A percentile compares a stretch with the other conserved stretches of the same genome.
Evolutionary conservation across 2,113 vertebrate species (phyloP).

Genomic region (Synchiropus splendidus): DNA sequence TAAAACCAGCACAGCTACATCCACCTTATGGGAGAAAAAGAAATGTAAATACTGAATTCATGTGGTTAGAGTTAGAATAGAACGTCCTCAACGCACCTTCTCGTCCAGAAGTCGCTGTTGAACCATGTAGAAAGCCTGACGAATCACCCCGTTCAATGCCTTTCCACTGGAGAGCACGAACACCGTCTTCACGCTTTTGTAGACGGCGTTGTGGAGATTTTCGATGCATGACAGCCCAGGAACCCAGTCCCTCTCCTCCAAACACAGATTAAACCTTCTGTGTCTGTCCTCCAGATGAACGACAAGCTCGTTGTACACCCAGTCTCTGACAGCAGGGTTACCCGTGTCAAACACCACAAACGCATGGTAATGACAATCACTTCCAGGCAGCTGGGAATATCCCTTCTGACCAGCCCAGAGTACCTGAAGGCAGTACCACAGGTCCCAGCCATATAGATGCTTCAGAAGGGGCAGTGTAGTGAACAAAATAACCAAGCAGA

Average conservation of each 20-base stretch:
- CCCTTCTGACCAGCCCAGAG: conserved; percentile 59
- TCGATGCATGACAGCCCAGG: conserved; percentile 74
- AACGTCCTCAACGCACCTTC: conserved; percentile 44
- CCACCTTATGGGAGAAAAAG: conserved; percentile 41
- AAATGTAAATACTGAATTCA: background rate
- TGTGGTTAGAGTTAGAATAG: background rate
- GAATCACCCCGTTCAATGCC: conserved; percentile 60
- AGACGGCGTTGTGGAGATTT: conserved; percentile 74
- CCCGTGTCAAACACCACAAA: conserved; percentile 77
- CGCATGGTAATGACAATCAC: conserved; percentile 49
- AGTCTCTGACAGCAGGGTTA: conserved; percentile 69
- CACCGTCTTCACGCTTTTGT: conserved; percentile 72
- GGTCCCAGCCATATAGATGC: conserved; percentile 78
- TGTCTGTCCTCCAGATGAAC: conserved; percentile 65
- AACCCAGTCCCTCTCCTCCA: conserved; percentile 82
- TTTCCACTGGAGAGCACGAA: conserved; percentile 68
- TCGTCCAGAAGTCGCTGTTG: conserved; percentile 81
- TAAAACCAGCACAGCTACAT: conserved; percentile 71
- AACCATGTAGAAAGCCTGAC: conserved; percentile 75
- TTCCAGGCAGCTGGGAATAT: conserved; percentile 51
- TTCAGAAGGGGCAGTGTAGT: conserved; percentile 64
- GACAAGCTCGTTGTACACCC: conserved; percentile 78
- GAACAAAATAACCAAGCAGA: conserved; percentile 37
- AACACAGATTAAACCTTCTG: conserved; percentile 68
- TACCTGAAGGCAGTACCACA: conserved; percentile 77